Evolutionary conservation across 2,797 vertebrate genomes (phyloP), one percentile per base, ranked within the genome.

Genomic region (Acridotheres tristis): DNA sequence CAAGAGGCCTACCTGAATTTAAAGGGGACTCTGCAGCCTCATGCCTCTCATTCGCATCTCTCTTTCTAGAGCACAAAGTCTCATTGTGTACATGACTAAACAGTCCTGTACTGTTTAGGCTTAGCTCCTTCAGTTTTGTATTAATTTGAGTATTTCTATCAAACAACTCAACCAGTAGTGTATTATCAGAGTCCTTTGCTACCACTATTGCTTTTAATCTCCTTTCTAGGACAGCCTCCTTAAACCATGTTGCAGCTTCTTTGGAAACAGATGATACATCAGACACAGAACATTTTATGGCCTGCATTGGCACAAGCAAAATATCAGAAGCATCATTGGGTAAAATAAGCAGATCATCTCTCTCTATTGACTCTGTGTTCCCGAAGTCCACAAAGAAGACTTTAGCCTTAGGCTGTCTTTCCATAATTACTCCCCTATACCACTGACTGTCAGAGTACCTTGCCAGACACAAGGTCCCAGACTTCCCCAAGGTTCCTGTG

Each of bases 381-480:
- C 99, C 99, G 92, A 99, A 99, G 97, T 99, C 99, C 93, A 99
- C 99, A 98, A 99, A 99, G 68, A 99, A 98, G 38, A 99, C 98
- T 55, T 97, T 84, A 30, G 96, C 90, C 5, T 90, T 97, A 21
- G 98, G 97, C 6, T 97, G 96, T 94, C 93, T 97, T 77, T 97
- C 97, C 59, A 85, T 97, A 80, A 99, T 97, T 67, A 98, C 94
- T 45, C 98, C 99, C 75, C 99, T 98, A 55, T 99, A 99, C 99
- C 99, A 99, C 48, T 98, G 96, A 47, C 98, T 97, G 91, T 99
- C 99, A 6, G 96, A 98, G 85, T 99, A 99, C 92, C 97, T 99
- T 9, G 99, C 99, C 95, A 99, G 98, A 94, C 99, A 99, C 95
- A 99, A 87, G 11, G 85, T 98, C 79, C 98, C 98, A 91, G 97